Base-by-base conservation (phyloP, 2,113 vertebrate genomes). In the Atractosteus spatula region DNA sequence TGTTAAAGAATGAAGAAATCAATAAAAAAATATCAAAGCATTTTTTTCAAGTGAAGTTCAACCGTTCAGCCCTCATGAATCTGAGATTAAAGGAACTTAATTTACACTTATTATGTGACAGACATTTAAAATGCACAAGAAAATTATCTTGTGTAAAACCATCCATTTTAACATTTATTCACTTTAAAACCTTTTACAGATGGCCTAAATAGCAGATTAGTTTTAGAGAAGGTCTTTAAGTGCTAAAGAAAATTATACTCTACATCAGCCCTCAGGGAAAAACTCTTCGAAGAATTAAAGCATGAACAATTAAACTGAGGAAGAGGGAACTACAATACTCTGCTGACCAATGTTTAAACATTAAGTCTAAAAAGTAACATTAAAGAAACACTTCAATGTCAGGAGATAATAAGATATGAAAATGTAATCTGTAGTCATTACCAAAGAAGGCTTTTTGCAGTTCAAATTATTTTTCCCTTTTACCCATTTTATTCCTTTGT, bases 1-100 rank as follows among this genome's bases (percentile, higher is more conserved):
- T 70, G 79, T 71, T 76, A 73, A 82, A 74, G 76, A 83, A 78
- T 42, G 0, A 69, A 73, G 76, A 65, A 89, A 87, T 88, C 76
- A 87, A 90, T 87, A 66, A 42, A 64, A 78, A 74, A 56, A 66
- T 68, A 82, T 88, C 69, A 17, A 91, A 84, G 82, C 8, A 83
- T n/a, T 80, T 57, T 71, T 85, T 85, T 87, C 81, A 87, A 80
- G 68, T 75, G 62, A 85, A 82, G 78, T 87, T 86, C 81, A 82
- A 84, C 78, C 16, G 82, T 86, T 81, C 78, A 85, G 79, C 81
- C 74, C 83, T 71, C 47, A 73, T 82, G 85, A 72, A 81, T 8
- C 51, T 62, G 41, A 64, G 68, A 69, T 79, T 67, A 68, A 72
- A 82, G 77, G 62, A 71, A 55, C 83, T 88, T 78, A 80, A 89